Conservation (phyloP, 2,797 vertebrate species). For the Sciurus vulgaris region DNA sequence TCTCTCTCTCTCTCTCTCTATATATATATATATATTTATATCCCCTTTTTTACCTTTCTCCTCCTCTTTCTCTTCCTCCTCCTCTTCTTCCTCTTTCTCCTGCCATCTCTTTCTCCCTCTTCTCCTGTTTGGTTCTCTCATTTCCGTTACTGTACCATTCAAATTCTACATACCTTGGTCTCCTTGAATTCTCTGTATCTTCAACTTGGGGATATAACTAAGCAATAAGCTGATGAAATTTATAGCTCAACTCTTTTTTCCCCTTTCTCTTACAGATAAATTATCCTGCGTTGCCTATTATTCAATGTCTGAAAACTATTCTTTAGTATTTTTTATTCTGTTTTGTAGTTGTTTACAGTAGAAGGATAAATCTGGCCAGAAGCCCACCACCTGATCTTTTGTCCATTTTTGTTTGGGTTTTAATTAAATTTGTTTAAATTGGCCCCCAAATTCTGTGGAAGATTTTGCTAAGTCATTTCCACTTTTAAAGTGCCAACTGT, state of each 20-base stretch:
- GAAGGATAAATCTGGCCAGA: background rate
- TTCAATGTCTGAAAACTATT: background rate
- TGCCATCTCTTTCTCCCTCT: background rate
- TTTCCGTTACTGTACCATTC: background rate
- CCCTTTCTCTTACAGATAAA: background rate
- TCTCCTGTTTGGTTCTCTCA: background rate
- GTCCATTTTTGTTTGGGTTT: background rate
- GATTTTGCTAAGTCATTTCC: background rate
- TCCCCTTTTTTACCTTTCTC: background rate
- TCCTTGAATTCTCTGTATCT: background rate
- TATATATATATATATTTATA: too few relatives aligned
- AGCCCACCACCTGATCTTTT: background rate
- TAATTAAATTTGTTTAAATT: constrained; percentile 5
- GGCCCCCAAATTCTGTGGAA: background rate
- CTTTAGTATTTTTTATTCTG: constrained; percentile 5
- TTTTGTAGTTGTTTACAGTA: background rate
- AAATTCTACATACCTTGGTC: background rate
- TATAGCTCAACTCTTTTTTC: background rate
- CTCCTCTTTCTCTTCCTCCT: too few relatives aligned
- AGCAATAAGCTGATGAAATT: background rate
- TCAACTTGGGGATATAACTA: background rate
- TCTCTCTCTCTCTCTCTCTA: background rate
- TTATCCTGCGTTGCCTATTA: background rate
- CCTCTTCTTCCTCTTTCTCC: background rate
- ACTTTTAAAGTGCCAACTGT: background rate